Base-by-base conservation (phyloP, 2,797 vertebrate species). In the Huso huso region DNA sequence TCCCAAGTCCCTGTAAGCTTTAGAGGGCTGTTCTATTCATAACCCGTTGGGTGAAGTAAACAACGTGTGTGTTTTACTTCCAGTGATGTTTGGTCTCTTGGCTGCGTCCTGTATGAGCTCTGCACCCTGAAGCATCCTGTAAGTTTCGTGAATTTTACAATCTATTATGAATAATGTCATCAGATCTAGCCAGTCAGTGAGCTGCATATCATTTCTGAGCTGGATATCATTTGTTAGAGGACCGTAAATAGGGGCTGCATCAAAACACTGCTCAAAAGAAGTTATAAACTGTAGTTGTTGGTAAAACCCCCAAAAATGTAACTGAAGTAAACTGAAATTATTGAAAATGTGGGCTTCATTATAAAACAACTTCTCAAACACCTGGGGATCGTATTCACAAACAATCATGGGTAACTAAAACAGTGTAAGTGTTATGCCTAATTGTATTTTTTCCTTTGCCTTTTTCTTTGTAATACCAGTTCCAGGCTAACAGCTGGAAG, bases 31-130 rank as follows among this genome's bases (percentile, higher is more conserved):
- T 48, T n/a, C 55, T 37, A 4, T 37, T 37, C 23, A 37, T 37
- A 37, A 37, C 23, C 4, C 23, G 2, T 37, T 37, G 2, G 23
- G 23, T 37, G 23, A 10, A 7, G 51, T 53, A 15, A 53, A 37
- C 11, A 37, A 37, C 9, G 3, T 63, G 6, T 75, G 0, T 84
- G 58, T 81, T 62, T 74, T 76, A 50, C 69, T 83, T 87, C 12
- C 83, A 97, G 95, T 82, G 95, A 97, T 71, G 93, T 98, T 73
- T 98, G 96, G 95, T 95, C 95, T 76, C 84, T 97, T 67, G 95
- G 95, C 60, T 98, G 95, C 72, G 88, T 97, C 69, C 86, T 98
- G 0, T 98, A 96, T 67, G 94, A 98, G 79, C 91, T 98, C 61
- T 97, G 94, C 76, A 88, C 93, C 70, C 88, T 97, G 18, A 89